Base-by-base conservation (phyloP, 2,797 vertebrate genomes). In the Oryzias dopingdopingensis region DNA sequence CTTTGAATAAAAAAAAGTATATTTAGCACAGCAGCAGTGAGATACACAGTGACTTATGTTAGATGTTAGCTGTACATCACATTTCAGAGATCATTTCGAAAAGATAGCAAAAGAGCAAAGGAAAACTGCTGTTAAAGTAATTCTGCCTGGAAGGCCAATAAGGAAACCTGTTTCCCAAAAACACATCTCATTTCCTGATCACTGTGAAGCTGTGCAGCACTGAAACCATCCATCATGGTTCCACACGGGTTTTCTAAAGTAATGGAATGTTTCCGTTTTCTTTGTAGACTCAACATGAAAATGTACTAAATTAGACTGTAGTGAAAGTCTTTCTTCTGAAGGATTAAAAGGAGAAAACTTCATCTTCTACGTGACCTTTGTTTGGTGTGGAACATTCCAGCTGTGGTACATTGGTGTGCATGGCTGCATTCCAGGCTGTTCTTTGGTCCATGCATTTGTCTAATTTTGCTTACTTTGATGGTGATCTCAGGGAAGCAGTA, bases 91-190 rank as follows among this genome's bases (percentile, higher is more conserved):
- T 66, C 52, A 65, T 17, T 56, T 68, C 56, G 8, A 40, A 62
- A 59, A 65, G 32, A 24, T 10, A 20, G 47, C 17, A 56, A 59
- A 54, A 56, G 50, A 72, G 66, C 3, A 48, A 26, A 40, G 62
- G 55, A 75, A 72, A 68, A 76, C 77, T 61, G 67, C 45, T 23
- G 14, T 23, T 48, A 32, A 63, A 56, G 65, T 66, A 70, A 72
- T 65, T 61, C 75, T 18, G 59, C 49, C 76, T 59, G 0, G 17
- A 37, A 50, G 42, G 76, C 67, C 51, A 45, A 16, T 41, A 56
- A 43, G 59, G 70, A 70, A 17, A 52, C 59, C 47, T 32, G 49
- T 62, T 56, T 54, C 32, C 49, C 42, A 75, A 59, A 70, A 74
- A 54, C 0, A 14, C 13, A 12, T 51, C 65, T 23, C 48, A 29